phyloP scores from a whole-genome alignment of 2,113 vertebrate species.

The Nothocercus nigrocapillus region DNA sequence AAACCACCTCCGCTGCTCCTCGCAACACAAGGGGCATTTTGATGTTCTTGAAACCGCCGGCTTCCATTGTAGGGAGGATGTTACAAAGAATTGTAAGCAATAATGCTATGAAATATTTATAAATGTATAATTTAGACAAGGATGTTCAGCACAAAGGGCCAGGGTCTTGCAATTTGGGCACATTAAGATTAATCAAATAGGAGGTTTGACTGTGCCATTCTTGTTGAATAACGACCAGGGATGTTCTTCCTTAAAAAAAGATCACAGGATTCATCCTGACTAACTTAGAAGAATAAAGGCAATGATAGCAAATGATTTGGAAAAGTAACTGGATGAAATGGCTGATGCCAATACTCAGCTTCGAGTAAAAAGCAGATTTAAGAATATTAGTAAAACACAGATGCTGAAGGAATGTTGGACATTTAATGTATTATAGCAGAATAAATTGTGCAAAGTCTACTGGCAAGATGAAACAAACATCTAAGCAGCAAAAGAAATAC shows the following conservation, averaged over 20 bases:
- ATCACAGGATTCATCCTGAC: neutral
- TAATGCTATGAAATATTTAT: neutral
- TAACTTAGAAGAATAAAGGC: neutral
- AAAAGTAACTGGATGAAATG: neutral
- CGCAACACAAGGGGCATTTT: neutral
- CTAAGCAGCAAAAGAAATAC: neutral
- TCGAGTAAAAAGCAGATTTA: neutral
- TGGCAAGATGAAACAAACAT: neutral
- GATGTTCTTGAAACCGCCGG: neutral
- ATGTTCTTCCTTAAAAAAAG: neutral
- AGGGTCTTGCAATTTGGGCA: neutral
- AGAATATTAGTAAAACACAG: neutral
- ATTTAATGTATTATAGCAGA: neutral
- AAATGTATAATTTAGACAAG: neutral
- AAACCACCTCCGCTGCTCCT: rapidly evolving
- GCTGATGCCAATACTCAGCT: neutral
- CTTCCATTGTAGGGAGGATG: neutral
- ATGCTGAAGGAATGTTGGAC: neutral
- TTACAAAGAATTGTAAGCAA: neutral
- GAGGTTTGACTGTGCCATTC: neutral
- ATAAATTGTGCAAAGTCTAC: neutral
- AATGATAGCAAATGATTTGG: neutral
- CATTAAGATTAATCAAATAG: neutral
- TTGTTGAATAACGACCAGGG: neutral
- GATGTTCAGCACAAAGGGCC: neutral